phyloP scores from a whole-genome alignment of 2,888 invertebrate genomes.

The Nineta flava region DNA sequence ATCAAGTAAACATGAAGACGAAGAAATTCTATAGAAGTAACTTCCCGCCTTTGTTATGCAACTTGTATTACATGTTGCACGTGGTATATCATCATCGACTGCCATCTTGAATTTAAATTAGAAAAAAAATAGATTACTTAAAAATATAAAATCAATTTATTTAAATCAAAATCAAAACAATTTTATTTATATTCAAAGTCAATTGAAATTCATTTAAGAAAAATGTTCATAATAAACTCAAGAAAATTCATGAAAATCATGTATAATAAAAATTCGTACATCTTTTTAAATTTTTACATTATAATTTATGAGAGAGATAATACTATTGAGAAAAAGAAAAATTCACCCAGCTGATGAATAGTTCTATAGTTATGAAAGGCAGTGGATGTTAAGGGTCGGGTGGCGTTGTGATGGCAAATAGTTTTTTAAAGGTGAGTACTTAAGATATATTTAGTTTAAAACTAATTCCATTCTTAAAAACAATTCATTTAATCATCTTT shows the following conservation, averaged over 20 bases:
- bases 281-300: not conserved
- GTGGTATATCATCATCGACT: constrained; percentile 3
- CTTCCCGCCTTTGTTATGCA: not conserved
- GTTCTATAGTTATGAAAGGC: constrained; percentile 28
- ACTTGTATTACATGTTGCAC: constrained; percentile 1
- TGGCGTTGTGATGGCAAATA: constrained; percentile 66
- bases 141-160: not conserved
- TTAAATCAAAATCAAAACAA: not conserved
- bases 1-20: not conserved
- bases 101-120: not conserved
- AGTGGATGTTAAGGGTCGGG: constrained; percentile 63
- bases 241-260: not conserved
- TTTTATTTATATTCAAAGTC: not conserved
- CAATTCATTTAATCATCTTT: not conserved
- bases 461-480: not conserved
- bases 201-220: not conserved
- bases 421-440: constrained; percentile 58
- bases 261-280: not conserved
- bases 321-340: constrained; percentile 5
- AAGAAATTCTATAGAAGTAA: not conserved
- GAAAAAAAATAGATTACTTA: not conserved
- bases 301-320: not conserved
- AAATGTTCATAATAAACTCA: not conserved
- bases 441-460: no score
- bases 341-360: constrained; percentile 1